Evolutionary conservation across 2,797 vertebrate species (phyloP).

Genomic region (Siniperca undulata): DNA sequence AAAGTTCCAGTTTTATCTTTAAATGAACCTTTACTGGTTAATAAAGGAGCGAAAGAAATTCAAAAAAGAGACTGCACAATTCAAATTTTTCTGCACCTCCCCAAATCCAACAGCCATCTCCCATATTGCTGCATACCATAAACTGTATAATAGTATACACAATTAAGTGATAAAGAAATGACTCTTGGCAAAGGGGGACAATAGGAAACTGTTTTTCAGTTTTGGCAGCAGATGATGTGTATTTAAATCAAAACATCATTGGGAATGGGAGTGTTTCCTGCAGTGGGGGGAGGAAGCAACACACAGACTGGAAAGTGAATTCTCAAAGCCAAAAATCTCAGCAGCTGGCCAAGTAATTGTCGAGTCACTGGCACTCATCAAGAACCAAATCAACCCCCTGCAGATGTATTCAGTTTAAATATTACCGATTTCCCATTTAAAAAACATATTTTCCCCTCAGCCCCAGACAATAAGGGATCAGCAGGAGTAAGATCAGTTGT

Average conservation of each 20-base stretch:
- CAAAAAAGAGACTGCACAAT: neutral
- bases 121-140: neutral
- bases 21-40: neutral
- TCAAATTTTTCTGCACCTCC: neutral
- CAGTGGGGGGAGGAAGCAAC: neutral
- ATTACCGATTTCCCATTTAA: constrained; percentile 34
- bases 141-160: neutral
- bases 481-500: constrained; percentile 61
- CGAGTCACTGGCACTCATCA: constrained; percentile 32
- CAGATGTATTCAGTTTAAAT: constrained; percentile 52
- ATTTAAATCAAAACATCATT: constrained; percentile 34
- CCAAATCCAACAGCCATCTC: neutral
- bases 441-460: constrained; percentile 36
- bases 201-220: constrained; percentile 1
- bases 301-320: constrained; percentile 16
- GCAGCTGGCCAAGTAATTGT: constrained; percentile 51
- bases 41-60: too few relatives aligned
- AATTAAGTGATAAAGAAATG: constrained; percentile 9
- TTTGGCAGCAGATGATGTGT: constrained; percentile 25
- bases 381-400: constrained; percentile 57
- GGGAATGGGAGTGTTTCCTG: constrained; percentile 13
- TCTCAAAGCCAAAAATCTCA: constrained; percentile 36
- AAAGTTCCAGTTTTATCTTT: too few relatives aligned
- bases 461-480: constrained; percentile 41
- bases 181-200: constrained; percentile 8